phyloP scores from a whole-genome alignment of 2,113 vertebrate species.

The Dipodomys stephensi region DNA sequence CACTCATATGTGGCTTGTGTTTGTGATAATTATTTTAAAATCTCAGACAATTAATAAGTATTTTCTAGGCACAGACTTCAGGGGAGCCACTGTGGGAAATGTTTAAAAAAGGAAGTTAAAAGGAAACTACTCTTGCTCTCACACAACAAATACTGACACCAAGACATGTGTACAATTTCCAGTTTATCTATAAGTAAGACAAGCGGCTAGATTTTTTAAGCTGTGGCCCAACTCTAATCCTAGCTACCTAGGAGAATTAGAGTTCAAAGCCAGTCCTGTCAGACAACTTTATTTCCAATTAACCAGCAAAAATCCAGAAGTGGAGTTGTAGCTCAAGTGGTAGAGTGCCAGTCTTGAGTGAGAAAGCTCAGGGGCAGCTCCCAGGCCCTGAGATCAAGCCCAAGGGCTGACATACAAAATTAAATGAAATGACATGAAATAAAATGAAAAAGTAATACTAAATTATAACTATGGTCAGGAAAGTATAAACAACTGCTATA shows the following conservation, averaged over 20 bases:
- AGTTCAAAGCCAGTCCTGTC: too few relatives aligned
- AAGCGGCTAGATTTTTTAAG: neutral
- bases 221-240: too few relatives aligned
- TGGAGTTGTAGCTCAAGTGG: too few relatives aligned
- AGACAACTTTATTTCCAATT: too few relatives aligned
- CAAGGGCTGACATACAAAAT: too few relatives aligned
- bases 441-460: neutral
- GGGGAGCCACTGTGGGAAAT: neutral
- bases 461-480: neutral
- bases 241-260: too few relatives aligned
- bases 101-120: slow-evolving; percentile 42
- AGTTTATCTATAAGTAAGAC: neutral
- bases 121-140: neutral
- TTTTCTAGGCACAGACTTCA: slow-evolving; percentile 50
- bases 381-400: too few relatives aligned
- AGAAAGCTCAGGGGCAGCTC: too few relatives aligned
- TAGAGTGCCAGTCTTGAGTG: too few relatives aligned
- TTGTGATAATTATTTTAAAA: slow-evolving; percentile 64
- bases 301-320: too few relatives aligned
- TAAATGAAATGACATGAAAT: too few relatives aligned
- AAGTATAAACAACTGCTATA: neutral
- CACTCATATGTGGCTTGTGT: neutral
- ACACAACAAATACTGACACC: neutral
- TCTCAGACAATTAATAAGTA: slow-evolving; percentile 46
- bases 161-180: neutral